Conservation (phyloP, 1,140 invertebrate genomes). For the Hypsibius dujardini region DNA sequence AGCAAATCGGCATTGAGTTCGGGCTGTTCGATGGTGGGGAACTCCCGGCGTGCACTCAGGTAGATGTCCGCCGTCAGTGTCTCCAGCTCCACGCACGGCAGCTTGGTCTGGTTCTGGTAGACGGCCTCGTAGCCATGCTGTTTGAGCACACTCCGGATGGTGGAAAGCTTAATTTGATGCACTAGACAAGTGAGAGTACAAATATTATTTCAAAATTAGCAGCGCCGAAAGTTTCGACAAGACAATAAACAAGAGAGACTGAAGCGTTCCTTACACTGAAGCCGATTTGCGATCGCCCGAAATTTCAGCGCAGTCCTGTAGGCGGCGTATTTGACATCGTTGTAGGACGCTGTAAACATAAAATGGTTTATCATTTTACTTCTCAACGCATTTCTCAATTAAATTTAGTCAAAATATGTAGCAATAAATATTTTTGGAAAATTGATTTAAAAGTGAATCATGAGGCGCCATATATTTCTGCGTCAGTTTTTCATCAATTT, state of each 20-base stretch:
- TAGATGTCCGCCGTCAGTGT: constrained; percentile 45
- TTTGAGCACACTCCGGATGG: constrained; percentile 41
- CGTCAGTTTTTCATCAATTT: too few relatives aligned
- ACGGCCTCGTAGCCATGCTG: constrained; percentile 42
- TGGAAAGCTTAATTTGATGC: constrained; percentile 39
- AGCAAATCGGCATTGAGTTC: constrained; percentile 40
- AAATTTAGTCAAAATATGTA: neutral
- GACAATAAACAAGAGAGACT: too few relatives aligned
- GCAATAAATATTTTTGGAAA: constrained; percentile 6
- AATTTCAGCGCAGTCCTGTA: constrained; percentile 6
- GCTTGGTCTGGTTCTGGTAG: constrained; percentile 37
- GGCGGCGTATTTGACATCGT: constrained; percentile 6
- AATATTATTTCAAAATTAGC: too few relatives aligned
- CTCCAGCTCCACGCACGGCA: constrained; percentile 43
- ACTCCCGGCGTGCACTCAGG: constrained; percentile 42
- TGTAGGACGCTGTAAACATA: constrained; percentile 14
- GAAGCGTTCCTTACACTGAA: constrained; percentile 14
- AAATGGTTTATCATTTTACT: too few relatives aligned
- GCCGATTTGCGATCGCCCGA: neutral
- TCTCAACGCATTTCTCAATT: too few relatives aligned
- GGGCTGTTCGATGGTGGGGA: constrained; percentile 35
- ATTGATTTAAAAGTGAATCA: too few relatives aligned
- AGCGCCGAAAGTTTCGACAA: too few relatives aligned
- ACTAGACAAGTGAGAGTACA: too few relatives aligned
- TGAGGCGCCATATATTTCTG: too few relatives aligned